Evolutionary conservation across 1,140 invertebrate genomes (phyloP).

Genomic region (Drosophila nigromelanica): DNA sequence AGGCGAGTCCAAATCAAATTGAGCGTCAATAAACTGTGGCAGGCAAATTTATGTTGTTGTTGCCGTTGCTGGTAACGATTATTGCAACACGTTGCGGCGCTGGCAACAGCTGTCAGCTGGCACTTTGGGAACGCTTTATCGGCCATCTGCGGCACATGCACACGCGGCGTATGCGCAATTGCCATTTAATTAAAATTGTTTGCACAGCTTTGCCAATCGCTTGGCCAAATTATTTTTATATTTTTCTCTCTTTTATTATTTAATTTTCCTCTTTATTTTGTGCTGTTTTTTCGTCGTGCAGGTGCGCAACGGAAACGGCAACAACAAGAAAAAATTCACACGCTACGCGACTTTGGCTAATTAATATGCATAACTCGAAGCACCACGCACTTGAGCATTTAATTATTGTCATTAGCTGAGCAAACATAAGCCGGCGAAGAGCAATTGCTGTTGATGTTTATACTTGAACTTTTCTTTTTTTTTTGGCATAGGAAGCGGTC

Average conservation of each 20-base stretch:
- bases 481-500: slow-evolving; percentile 22
- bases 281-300: slow-evolving; percentile 29
- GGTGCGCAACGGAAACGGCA: slow-evolving; percentile 65
- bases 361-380: slow-evolving; percentile 61
- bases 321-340: slow-evolving; percentile 66
- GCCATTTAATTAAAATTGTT: slow-evolving; percentile 81
- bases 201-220: slow-evolving; percentile 60
- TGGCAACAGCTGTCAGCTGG: slow-evolving; percentile 74
- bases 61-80: slow-evolving; percentile 42
- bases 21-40: slow-evolving; percentile 64
- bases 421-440: slow-evolving; percentile 48
- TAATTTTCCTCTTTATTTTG: slow-evolving; percentile 4
- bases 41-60: slow-evolving; percentile 60
- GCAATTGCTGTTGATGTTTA: slow-evolving; percentile 4
- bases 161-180: slow-evolving; percentile 79
- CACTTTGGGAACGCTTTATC: slow-evolving; percentile 64
- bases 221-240: slow-evolving; percentile 44
- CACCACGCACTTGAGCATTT: slow-evolving; percentile 64
- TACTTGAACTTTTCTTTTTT: background rate
- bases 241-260: slow-evolving; percentile 54
- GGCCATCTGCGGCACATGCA: slow-evolving; percentile 49
- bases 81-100: slow-evolving; percentile 66
- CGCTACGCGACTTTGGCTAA: slow-evolving; percentile 51
- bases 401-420: slow-evolving; percentile 73
- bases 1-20: slow-evolving; percentile 71